These are phyloP conservation scores for Camponotus pennsylvanicus DNA, from an alignment of 1,140 invertebrate species.

Conservation along the genomic window DNA sequence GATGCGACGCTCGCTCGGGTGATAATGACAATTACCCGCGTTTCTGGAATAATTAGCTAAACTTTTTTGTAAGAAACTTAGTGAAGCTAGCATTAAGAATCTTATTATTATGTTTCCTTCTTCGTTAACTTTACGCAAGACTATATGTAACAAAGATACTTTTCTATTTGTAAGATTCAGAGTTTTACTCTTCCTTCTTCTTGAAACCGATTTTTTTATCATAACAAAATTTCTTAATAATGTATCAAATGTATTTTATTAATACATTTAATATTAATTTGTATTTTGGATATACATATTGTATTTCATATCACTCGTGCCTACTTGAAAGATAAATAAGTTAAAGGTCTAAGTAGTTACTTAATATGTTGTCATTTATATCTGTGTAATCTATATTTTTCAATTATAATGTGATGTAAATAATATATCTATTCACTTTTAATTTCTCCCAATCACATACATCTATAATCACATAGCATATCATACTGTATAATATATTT, in stretches of 20 bases:
- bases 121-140: not conserved
- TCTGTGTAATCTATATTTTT: not conserved
- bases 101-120: not conserved
- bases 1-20: not conserved
- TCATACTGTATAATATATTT: not conserved
- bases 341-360: constrained; percentile 11
- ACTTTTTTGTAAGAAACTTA: not conserved
- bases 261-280: not conserved
- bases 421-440: not conserved
- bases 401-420: not conserved
- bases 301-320: not conserved
- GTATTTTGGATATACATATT: not conserved
- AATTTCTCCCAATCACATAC: too few relatives aligned
- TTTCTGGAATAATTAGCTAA: too few relatives aligned
- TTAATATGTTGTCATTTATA: not conserved
- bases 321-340: constrained; percentile 2
- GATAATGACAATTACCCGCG: not conserved
- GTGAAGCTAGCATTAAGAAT: not conserved
- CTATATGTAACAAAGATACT: not conserved
- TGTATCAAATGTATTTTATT: not conserved
- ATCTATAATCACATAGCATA: too few relatives aligned
- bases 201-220: not conserved
- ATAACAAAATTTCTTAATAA: constrained; percentile 4
- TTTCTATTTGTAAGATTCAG: not conserved
- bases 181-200: not conserved